Percentiles rank a stretch among this genome's conserved stretches.
Evolutionary conservation across 2,797 vertebrate genomes (phyloP).

Genomic region (Holocentrus rufus): DNA sequence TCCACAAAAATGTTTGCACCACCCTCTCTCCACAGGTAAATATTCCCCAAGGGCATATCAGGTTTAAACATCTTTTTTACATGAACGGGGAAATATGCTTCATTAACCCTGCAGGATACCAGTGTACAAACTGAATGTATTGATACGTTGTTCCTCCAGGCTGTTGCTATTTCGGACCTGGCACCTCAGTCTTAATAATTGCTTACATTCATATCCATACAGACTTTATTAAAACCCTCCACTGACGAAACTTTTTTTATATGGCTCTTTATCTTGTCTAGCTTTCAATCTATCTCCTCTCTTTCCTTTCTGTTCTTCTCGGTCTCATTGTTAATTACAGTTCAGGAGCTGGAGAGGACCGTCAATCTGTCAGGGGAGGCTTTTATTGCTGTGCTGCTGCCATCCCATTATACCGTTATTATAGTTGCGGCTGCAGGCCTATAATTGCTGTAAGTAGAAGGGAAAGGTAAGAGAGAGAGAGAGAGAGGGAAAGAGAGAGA

Average conservation of each 20-base stretch:
- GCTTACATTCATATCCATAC: neutral
- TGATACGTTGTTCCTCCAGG: too few relatives aligned
- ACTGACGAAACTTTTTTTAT: slow-evolving; percentile 50
- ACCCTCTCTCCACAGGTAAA: slow-evolving; percentile 58
- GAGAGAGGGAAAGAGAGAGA: slow-evolving; percentile 66
- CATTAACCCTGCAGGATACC: too few relatives aligned
- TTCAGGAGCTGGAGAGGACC: slow-evolving; percentile 75
- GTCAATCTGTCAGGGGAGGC: slow-evolving; percentile 85
- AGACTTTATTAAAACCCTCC: slow-evolving; percentile 58
- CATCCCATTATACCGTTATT: slow-evolving; percentile 86
- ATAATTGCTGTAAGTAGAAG: slow-evolving; percentile 85
- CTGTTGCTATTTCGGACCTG: too few relatives aligned
- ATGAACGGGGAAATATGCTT: neutral
- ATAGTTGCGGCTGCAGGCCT: slow-evolving; percentile 82
- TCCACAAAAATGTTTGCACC: slow-evolving; percentile 57
- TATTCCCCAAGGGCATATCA: slow-evolving; percentile 4
- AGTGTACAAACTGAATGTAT: too few relatives aligned
- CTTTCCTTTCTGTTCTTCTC: slow-evolving; percentile 60
- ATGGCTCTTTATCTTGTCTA: slow-evolving; percentile 56
- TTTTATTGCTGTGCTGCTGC: slow-evolving; percentile 85
- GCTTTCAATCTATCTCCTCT: slow-evolving; percentile 51
- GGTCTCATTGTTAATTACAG: slow-evolving; percentile 85
- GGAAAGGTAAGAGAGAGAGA: slow-evolving; percentile 70
- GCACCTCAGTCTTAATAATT: too few relatives aligned
- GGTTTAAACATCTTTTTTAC: slow-evolving; percentile 1